Conservation (phyloP, 2,888 invertebrate genomes). For the Cotesia congregata region DNA sequence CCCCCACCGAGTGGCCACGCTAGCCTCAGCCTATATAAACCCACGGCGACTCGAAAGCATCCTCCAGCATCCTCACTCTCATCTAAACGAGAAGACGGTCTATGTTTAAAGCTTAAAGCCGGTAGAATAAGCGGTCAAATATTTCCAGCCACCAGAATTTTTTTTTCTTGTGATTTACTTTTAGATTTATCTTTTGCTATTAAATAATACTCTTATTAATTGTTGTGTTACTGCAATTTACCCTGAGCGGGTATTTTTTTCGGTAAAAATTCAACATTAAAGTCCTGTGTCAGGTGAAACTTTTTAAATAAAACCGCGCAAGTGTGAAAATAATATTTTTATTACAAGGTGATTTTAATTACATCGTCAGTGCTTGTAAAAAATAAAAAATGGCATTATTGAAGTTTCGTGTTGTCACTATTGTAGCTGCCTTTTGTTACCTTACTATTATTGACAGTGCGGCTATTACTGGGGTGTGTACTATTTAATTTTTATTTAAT, state of each 20-base stretch:
- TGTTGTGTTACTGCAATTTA: neutral
- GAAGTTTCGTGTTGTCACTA: constrained; percentile 46
- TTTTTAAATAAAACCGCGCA: neutral
- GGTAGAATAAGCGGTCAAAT: constrained; percentile 46
- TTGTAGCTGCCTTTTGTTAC: constrained; percentile 52
- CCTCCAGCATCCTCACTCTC: constrained; percentile 51
- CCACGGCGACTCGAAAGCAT: constrained; percentile 62
- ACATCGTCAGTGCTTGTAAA: neutral
- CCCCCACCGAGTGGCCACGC: constrained; percentile 55
- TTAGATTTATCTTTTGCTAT: neutral
- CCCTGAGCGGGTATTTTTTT: too few relatives aligned
- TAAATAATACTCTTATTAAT: neutral
- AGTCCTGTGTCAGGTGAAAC: neutral
- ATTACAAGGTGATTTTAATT: constrained; percentile 8
- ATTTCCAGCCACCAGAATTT: too few relatives aligned
- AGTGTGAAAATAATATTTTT: constrained; percentile 12
- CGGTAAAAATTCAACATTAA: neutral
- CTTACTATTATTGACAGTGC: constrained; percentile 55
- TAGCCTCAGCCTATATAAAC: constrained; percentile 67
- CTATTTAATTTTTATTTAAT: neutral
- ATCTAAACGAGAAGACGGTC: constrained; percentile 65
- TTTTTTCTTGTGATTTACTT: neutral
- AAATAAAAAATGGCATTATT: constrained; percentile 50
- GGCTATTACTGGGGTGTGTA: constrained; percentile 51
- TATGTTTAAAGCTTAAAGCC: constrained; percentile 60